Evolutionary conservation across 2,888 invertebrate genomes (phyloP).

Genomic region (Platerodrilus igneus): DNA sequence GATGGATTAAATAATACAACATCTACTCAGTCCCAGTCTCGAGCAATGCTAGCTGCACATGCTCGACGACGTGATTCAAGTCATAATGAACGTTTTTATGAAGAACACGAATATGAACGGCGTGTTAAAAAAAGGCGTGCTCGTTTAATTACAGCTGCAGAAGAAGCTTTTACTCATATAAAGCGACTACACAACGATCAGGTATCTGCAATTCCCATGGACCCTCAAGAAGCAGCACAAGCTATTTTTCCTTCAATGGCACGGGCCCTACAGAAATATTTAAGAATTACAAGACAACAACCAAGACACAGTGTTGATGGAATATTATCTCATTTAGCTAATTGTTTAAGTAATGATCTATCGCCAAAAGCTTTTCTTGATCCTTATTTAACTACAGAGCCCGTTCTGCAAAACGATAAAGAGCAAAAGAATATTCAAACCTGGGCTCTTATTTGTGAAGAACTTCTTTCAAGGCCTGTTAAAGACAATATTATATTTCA

Average conservation of each 20-base stretch:
- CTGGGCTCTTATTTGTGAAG: conserved; percentile 94
- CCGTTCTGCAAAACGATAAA: conserved; percentile 80
- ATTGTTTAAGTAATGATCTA: conserved; percentile 88
- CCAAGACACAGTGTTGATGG: conserved; percentile 93
- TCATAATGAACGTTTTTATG: conserved; percentile 96
- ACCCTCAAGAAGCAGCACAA: conserved; percentile 94
- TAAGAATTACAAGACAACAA: conserved; percentile 93
- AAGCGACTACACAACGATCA: conserved; percentile 71
- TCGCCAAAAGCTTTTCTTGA: conserved; percentile 94
- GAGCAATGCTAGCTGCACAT: conserved; percentile 67
- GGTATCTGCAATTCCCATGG: conserved; percentile 80
- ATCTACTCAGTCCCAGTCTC: conserved; percentile 65
- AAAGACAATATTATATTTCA: conserved; percentile 84
- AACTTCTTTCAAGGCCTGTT: conserved; percentile 81
- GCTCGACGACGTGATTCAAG: conserved; percentile 84
- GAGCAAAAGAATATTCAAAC: conserved; percentile 80
- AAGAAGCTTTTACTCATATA: conserved; percentile 97
- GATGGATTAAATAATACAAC: conserved; percentile 68
- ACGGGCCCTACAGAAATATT: conserved; percentile 91
- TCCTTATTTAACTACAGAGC: conserved; percentile 81
- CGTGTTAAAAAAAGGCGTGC: conserved; percentile 88
- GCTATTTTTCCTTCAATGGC: conserved; percentile 97
- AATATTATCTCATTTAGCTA: conserved; percentile 84
- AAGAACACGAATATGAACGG: conserved; percentile 94
- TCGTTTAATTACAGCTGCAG: conserved; percentile 86